These are phyloP conservation scores for Microcebus ravelobensis DNA, from an alignment of 2,113 vertebrate species.

Conservation along the genomic window DNA sequence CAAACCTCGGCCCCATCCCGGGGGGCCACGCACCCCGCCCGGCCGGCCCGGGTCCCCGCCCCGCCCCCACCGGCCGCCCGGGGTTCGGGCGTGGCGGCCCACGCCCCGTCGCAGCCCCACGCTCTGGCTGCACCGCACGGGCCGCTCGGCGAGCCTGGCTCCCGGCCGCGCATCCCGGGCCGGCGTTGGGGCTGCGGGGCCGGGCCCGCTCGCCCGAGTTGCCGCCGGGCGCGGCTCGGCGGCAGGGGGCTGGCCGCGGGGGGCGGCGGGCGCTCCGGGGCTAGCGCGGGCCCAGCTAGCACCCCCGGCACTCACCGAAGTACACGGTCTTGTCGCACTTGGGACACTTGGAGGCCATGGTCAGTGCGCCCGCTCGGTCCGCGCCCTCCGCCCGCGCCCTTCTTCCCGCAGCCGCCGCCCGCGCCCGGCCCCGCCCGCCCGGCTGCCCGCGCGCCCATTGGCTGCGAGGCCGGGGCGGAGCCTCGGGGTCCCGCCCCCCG, in stretches of 20 bases:
- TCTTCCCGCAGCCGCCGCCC: neutral
- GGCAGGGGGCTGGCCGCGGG: neutral
- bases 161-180: neutral
- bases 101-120: neutral
- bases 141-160: neutral
- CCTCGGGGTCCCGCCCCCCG: neutral
- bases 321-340: conserved; percentile 98
- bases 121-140: neutral
- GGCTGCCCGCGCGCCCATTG: conserved; percentile 71
- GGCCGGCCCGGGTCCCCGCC: neutral
- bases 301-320: conserved; percentile 85
- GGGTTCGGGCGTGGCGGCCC: neutral
- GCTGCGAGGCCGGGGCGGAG: conserved; percentile 65
- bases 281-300: no score
- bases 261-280: neutral
- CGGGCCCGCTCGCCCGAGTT: neutral
- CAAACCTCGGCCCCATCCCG: fast-evolving
- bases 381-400: neutral
- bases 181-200: neutral
- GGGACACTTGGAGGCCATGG: conserved; percentile 96
- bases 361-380: neutral
- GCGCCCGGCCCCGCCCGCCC: conserved; percentile 9
- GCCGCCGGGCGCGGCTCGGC: neutral
- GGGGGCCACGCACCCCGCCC: fast-evolving
- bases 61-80: neutral